Evolutionary conservation across 2,113 vertebrate species (phyloP), one percentile per base, ranked within the genome.

Genomic region (Phylloscopus trochiloides): DNA sequence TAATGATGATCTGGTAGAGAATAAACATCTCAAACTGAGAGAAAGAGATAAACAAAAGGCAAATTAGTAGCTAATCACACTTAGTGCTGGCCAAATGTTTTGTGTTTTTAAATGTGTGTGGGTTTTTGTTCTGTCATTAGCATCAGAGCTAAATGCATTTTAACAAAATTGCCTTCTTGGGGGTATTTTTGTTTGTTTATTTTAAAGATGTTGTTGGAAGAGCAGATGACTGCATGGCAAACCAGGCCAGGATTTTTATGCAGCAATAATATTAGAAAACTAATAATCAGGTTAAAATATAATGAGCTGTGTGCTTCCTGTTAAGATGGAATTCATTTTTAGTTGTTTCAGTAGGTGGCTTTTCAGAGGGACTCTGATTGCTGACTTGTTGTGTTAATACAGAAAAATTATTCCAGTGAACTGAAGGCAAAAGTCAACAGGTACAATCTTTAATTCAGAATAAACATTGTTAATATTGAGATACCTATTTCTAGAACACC

Each of bases 351-450:
- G 28, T 34, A 26, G 4, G 21, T 28, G 54, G 5, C 25, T 73
- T 70, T 83, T 52, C 50, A 28, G 15, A 25, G 63, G 43, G 25
- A 34, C 62, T 67, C 79, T 94, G 88, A 74, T 92, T 90, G 75
- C 88, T 95, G 83, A n/a, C 59, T 93, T 97, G 77, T 89, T 95
- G 80, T 92, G 93, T 82, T 97, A 95, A 97, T 95, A 51, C 77
- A 57, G 61, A 94, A 71, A 96, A 94, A 97, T 97, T 97, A 93
- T 95, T 97, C 88, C 84, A 89, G 66, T 75, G 89, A 97, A 90
- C 42, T 96, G 95, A 96, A 97, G 96, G 83, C 95, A 85, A 93
- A 97, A 97, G 75, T 94, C 91, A 97, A 88, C 74, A 82, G 70
- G 48, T 92, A 70, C 77, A 92, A 89, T 97, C 75, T 95, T 97